A percentile compares a stretch with the other conserved stretches of the same genome.
Evolutionary conservation across 2,797 vertebrate genomes (phyloP).

Genomic region (Neostethus bicornis): DNA sequence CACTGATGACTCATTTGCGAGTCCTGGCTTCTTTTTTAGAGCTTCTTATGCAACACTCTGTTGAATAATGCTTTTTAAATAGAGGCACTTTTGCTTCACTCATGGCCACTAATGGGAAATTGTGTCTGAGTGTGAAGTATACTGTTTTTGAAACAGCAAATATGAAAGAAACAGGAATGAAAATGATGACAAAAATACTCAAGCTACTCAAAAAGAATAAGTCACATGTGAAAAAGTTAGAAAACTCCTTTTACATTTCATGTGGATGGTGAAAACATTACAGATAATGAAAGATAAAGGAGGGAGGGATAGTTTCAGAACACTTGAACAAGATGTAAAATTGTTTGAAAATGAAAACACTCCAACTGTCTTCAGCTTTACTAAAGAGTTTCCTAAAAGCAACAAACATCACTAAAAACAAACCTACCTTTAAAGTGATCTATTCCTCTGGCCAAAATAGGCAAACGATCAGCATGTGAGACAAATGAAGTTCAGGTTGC

Average conservation of each 20-base stretch:
- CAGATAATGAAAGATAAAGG: background rate
- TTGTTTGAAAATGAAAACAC: too few relatives aligned
- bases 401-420: too few relatives aligned
- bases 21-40: constrained; percentile 59
- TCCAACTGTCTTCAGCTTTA: too few relatives aligned
- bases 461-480: too few relatives aligned
- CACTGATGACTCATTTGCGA: constrained; percentile 70
- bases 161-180: background rate
- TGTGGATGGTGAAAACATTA: background rate
- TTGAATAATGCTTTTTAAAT: constrained; percentile 82
- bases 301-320: too few relatives aligned
- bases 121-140: constrained; percentile 47
- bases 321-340: too few relatives aligned
- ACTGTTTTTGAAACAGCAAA: constrained; percentile 18
- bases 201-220: background rate
- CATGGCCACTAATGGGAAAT: constrained; percentile 47
- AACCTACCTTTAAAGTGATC: too few relatives aligned
- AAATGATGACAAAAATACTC: background rate
- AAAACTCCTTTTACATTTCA: background rate
- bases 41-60: constrained; percentile 75
- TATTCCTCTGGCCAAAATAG: too few relatives aligned
- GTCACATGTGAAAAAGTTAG: background rate
- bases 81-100: constrained; percentile 61
- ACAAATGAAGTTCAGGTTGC: too few relatives aligned
- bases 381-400: too few relatives aligned